A percentile compares a stretch with the other conserved stretches of the same genome.
Conservation (phyloP, 1,140 invertebrate species). For the Pseudomyrmex flavicornis region DNA sequence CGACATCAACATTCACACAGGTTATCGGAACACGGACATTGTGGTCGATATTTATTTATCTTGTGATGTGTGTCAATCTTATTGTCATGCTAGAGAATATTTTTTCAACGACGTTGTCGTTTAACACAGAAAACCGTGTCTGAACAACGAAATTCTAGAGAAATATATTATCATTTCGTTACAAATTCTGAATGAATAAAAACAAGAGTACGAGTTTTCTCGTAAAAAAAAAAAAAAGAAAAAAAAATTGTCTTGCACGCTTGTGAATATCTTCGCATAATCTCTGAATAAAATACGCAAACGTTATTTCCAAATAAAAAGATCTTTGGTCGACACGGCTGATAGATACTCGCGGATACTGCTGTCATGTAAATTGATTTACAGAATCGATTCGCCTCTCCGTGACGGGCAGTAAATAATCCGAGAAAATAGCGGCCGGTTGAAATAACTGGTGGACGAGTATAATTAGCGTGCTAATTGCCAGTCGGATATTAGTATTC, state of each 20-base stretch:
- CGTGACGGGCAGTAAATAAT: constrained; percentile 1
- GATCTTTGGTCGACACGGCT: neutral
- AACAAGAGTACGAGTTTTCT: too few species aligned
- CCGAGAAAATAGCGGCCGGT: constrained; percentile 16
- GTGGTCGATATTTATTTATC: constrained; percentile 49
- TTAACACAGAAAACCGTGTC: constrained; percentile 41
- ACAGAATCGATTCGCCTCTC: constrained; percentile 4
- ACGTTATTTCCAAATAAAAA: neutral
- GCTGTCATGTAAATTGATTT: constrained; percentile 25
- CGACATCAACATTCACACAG: constrained; percentile 52
- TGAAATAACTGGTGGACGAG: neutral
- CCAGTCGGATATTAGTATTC: constrained; percentile 48
- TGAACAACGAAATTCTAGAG: constrained; percentile 15
- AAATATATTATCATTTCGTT: neutral
- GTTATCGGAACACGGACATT: constrained; percentile 65
- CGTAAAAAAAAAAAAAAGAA: neutral
- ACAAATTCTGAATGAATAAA: neutral
- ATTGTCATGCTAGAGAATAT: constrained; percentile 62
- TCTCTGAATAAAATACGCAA: neutral
- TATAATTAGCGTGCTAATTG: constrained; percentile 47
- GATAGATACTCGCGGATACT: neutral
- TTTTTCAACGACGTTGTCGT: constrained; percentile 58
- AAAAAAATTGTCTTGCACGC: neutral
- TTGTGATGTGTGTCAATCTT: constrained; percentile 44
- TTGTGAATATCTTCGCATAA: too few species aligned